Evolutionary conservation across 1,140 invertebrate genomes (phyloP), one percentile per base, ranked within the genome.

Genomic region (Drosophila bifasciata): DNA sequence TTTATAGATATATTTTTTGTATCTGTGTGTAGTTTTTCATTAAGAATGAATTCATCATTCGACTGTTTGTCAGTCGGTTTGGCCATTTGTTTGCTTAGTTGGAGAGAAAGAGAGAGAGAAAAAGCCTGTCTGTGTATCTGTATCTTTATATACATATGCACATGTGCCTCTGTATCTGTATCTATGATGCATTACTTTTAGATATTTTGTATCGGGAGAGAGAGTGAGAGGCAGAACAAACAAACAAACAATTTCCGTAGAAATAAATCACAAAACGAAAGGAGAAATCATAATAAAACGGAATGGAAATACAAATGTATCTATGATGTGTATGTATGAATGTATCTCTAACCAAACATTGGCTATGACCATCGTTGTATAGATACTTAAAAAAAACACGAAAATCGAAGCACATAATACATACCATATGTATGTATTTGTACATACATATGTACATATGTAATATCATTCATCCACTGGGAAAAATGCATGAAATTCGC

Each of bases 41-140:
- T 88, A 86, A 86, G 83, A 86, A 86, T 83, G 74, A 86, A 88
- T 84, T 61, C 50, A 78, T 78, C 59, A 48, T 46, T 51, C 44
- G 67, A 19, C 66, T 23, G 49, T 41, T 57, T 53, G 48, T 68
- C 46, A 67, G 23, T 52, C 40, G 48, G 40, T 44, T 43, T 46
- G 16, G 17, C 13, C 21, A 21, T 62, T 48, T 60, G 49, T 62
- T 60, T 62, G 52, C 56, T 49, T 73, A 36, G 45, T 55, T 28
- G 2, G 11, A 36, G 32, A 36, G 32, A 11, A 9, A 3, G 32
- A 13, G 32, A 13, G 11, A 13, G 11, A 13, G 32, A n/a, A n/a
- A n/a, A n/a, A 48, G 55, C 45, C 40, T 59, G 17, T 44, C 28
- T 50, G 40, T 70, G 45, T 23, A 40, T 36, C 57, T 19, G 21